Percentiles rank a stretch among this genome's conserved stretches.
These are phyloP conservation scores for Pentamera pediparva DNA, from an alignment of 53 echinoderm and acorn worm species.

Conservation along the genomic window DNA sequence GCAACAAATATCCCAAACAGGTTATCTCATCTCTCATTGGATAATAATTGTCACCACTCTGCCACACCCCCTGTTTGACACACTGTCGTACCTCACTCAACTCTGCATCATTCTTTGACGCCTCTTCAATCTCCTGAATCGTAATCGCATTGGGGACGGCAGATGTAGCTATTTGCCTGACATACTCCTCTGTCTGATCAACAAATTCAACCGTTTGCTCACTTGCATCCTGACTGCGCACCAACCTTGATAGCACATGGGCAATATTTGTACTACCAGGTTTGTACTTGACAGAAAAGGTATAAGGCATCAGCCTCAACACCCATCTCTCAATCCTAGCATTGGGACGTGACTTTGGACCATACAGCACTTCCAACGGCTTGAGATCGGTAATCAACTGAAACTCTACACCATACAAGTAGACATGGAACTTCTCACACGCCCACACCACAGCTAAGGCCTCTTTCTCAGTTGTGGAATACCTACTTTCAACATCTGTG, in stretches of 20 bases:
- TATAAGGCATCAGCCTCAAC: slow-evolving; percentile 18
- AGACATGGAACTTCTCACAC: slow-evolving; percentile 28
- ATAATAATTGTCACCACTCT: neutral
- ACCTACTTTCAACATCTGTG: slow-evolving; percentile 21
- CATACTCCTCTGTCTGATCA: neutral
- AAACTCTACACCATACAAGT: neutral
- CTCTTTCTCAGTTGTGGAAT: slow-evolving; percentile 41
- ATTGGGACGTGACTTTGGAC: slow-evolving; percentile 35
- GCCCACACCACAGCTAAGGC: slow-evolving; percentile 39
- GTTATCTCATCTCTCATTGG: slow-evolving; percentile 19
- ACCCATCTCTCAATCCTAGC: slow-evolving; percentile 32
- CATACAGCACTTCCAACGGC: slow-evolving; percentile 39
- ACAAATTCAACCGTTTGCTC: neutral
- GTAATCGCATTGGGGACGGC: slow-evolving; percentile 11
- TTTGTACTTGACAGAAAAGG: neutral
- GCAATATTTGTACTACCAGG: slow-evolving; percentile 15
- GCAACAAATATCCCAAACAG: slow-evolving; percentile 12
- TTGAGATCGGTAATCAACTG: slow-evolving; percentile 35
- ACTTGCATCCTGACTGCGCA: neutral
- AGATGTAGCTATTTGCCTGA: neutral
- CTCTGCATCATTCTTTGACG: slow-evolving; percentile 24
- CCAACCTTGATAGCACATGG: slow-evolving; percentile 13
- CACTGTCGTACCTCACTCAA: slow-evolving; percentile 18
- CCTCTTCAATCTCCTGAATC: slow-evolving; percentile 10
- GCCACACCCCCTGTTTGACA: neutral